Conservation (phyloP, 2,888 invertebrate species). For the Monochamus alternatus region DNA sequence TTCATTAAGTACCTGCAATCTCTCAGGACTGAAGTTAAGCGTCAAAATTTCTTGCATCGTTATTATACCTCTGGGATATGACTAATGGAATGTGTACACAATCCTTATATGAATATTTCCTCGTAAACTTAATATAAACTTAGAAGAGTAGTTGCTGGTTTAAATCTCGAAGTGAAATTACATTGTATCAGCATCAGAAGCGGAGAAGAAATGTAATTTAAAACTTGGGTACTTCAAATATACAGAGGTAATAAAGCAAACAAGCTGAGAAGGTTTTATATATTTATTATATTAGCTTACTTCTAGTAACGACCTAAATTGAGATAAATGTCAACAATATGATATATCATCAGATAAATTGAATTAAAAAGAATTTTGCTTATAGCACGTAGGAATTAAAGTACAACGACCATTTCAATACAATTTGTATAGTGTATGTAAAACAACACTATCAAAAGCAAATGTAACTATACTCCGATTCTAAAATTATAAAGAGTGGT, state of each 20-base stretch:
- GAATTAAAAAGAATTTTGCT: too few relatives aligned
- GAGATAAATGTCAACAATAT: too few relatives aligned
- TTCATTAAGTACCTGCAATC: conserved; percentile 16
- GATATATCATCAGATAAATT: too few relatives aligned
- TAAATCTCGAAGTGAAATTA: conserved; percentile 1
- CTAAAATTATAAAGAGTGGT: too few relatives aligned
- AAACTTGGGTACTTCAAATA: neutral
- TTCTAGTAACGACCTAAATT: too few relatives aligned
- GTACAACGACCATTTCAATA: too few relatives aligned
- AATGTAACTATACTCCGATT: too few relatives aligned
- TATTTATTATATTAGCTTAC: too few relatives aligned
- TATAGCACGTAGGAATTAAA: too few relatives aligned
- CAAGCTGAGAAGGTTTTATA: too few relatives aligned
- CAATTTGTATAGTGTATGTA: too few relatives aligned
- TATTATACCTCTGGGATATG: conserved; percentile 4
- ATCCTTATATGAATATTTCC: neutral
- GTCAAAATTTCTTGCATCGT: neutral
- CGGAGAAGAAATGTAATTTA: neutral
- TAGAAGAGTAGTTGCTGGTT: neutral
- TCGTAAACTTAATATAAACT: neutral
- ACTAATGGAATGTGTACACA: neutral
- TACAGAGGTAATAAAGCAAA: neutral
- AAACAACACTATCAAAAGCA: too few relatives aligned
- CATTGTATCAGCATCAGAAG: neutral
- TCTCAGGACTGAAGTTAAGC: neutral